These are phyloP conservation scores for Podotricha telesiphe DNA, from an alignment of 2,888 invertebrate genomes.

Conservation along the genomic window DNA sequence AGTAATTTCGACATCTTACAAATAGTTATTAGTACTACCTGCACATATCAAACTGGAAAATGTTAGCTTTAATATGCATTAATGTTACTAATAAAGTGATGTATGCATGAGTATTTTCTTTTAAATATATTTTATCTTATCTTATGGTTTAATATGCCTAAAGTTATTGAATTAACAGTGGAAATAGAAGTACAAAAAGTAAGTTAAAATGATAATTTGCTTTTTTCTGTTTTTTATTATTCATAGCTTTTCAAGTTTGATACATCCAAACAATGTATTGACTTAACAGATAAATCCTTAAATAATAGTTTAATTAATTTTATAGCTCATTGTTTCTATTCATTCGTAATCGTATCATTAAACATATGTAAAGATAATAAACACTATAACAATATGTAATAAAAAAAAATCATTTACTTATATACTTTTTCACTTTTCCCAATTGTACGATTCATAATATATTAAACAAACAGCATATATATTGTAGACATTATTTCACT, in stretches of 20 bases:
- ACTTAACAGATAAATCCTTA: neutral
- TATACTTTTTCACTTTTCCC: too few species aligned
- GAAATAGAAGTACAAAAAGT: slow-evolving; percentile 84
- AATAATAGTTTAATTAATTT: neutral
- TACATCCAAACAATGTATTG: neutral
- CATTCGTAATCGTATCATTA: neutral
- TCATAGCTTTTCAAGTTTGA: neutral
- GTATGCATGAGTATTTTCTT: slow-evolving; percentile 1
- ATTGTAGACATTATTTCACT: neutral
- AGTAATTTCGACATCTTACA: neutral
- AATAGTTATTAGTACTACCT: neutral
- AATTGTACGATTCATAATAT: too few species aligned
- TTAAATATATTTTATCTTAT: slow-evolving; percentile 18
- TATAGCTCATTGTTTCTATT: neutral
- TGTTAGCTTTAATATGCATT: neutral
- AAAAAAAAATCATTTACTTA: neutral
- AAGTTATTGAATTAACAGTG: slow-evolving; percentile 83
- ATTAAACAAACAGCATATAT: neutral
- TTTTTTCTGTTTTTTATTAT: too few species aligned
- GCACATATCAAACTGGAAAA: neutral
- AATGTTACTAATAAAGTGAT: slow-evolving; percentile 7
- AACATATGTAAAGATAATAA: neutral
- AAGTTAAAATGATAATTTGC: slow-evolving; percentile 3
- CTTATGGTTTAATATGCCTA: slow-evolving; percentile 64
- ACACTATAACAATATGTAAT: neutral